These are phyloP conservation scores for Cebus imitator DNA, from an alignment of 2,113 vertebrate genomes.

Conservation along the genomic window DNA sequence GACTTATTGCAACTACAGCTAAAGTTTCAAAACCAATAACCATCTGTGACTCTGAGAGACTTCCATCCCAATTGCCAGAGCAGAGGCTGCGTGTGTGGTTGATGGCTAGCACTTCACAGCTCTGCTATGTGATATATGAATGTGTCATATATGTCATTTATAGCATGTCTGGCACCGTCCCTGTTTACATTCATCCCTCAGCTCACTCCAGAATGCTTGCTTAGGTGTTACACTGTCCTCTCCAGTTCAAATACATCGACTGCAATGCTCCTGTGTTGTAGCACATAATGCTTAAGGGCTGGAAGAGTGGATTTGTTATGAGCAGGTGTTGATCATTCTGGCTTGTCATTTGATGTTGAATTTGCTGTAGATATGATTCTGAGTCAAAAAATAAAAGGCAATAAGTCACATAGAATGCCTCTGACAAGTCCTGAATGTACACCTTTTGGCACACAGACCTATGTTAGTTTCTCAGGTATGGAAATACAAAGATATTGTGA, in stretches of 20 bases:
- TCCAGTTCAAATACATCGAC: neutral
- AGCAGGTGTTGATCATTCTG: neutral
- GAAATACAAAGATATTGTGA: neutral
- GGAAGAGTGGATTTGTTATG: neutral
- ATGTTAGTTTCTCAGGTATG: neutral
- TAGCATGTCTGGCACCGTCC: neutral
- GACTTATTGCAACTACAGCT: neutral
- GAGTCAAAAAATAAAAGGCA: neutral
- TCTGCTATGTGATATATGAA: slow-evolving; percentile 43
- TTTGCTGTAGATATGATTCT: neutral
- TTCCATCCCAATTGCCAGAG: neutral
- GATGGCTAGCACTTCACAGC: neutral
- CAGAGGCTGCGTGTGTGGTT: neutral
- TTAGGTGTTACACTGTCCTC: neutral
- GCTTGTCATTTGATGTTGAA: neutral
- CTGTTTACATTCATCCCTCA: neutral
- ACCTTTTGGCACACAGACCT: neutral
- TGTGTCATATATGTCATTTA: neutral
- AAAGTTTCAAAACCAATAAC: neutral
- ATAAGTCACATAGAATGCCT: neutral
- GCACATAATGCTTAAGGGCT: neutral
- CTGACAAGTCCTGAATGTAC: neutral
- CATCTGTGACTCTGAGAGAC: neutral
- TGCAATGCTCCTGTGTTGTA: neutral
- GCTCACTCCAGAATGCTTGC: neutral